phyloP scores from a whole-genome alignment of 2,113 vertebrate species.

The Zosterops borbonicus region DNA sequence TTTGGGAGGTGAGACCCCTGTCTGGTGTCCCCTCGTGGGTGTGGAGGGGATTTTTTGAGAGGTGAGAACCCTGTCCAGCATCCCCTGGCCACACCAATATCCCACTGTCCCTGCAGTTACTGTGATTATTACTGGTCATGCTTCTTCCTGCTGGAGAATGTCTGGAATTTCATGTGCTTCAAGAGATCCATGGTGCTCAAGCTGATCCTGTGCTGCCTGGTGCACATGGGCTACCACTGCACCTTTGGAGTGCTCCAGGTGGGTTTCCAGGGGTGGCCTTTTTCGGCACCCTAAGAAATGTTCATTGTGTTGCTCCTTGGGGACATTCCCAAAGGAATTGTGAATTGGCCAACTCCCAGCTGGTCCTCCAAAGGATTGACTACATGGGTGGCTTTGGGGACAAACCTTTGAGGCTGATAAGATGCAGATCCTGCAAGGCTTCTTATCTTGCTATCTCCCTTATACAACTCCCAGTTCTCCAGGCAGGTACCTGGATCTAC shows the following conservation, averaged over 20 bases:
- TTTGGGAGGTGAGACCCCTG: no score
- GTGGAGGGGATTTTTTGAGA: no score
- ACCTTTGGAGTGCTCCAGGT: slow-evolving; percentile 95
- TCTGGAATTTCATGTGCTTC: no score
- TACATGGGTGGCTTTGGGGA: background rate
- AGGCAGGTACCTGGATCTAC: no score
- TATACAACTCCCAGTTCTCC: background rate
- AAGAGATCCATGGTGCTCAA: no score
- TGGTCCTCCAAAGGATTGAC: background rate
- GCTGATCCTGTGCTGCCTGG: no score
- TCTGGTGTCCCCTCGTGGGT: no score
- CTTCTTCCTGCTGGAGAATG: no score
- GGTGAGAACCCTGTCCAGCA: no score
- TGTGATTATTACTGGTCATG: no score
- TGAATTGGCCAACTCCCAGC: background rate
- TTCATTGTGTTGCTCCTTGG: background rate
- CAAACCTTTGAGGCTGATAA: background rate
- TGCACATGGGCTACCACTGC: slow-evolving; percentile 69
- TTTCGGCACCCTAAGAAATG: background rate
- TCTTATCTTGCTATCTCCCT: background rate
- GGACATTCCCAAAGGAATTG: background rate
- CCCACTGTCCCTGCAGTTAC: no score
- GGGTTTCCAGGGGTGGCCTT: background rate
- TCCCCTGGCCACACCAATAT: no score
- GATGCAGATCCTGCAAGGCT: background rate